Evolutionary conservation across 2,888 invertebrate species (phyloP).

Genomic region (Patella caerulea): DNA sequence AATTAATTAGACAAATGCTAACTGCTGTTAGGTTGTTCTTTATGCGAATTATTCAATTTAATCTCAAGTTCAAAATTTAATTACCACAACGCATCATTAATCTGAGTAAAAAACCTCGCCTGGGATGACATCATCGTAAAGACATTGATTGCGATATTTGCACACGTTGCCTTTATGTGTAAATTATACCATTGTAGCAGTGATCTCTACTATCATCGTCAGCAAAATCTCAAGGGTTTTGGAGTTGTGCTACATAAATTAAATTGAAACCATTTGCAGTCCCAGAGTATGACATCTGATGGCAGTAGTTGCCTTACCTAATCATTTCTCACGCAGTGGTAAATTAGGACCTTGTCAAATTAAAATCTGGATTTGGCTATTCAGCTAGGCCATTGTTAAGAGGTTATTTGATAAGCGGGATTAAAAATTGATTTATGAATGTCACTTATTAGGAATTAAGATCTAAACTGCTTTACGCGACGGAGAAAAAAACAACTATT

Average conservation of each 20-base stretch:
- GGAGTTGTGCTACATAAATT: neutral
- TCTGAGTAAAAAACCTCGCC: neutral
- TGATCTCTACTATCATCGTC: neutral
- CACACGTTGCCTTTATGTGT: neutral
- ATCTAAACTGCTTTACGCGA: too few relatives aligned
- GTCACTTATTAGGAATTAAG: too few relatives aligned
- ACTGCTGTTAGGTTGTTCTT: neutral
- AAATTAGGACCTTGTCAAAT: slow-evolving; percentile 9
- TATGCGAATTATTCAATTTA: slow-evolving; percentile 4
- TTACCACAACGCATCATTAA: slow-evolving; percentile 8
- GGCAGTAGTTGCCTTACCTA: slow-evolving; percentile 2
- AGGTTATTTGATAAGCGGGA: too few relatives aligned
- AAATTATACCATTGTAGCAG: slow-evolving; percentile 5
- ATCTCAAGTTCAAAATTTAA: neutral
- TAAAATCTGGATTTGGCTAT: slow-evolving; percentile 4
- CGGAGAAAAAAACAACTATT: too few relatives aligned
- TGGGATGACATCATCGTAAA: neutral
- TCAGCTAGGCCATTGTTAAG: neutral
- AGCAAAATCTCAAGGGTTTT: neutral
- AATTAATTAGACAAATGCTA: neutral
- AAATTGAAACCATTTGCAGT: slow-evolving; percentile 7
- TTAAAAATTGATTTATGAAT: too few relatives aligned
- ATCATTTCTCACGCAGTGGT: neutral
- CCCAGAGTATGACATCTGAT: slow-evolving; percentile 9
- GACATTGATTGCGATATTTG: slow-evolving; percentile 2